These are phyloP conservation scores for Coracopsis vasa DNA, from an alignment of 2,113 vertebrate species.

Conservation along the genomic window DNA sequence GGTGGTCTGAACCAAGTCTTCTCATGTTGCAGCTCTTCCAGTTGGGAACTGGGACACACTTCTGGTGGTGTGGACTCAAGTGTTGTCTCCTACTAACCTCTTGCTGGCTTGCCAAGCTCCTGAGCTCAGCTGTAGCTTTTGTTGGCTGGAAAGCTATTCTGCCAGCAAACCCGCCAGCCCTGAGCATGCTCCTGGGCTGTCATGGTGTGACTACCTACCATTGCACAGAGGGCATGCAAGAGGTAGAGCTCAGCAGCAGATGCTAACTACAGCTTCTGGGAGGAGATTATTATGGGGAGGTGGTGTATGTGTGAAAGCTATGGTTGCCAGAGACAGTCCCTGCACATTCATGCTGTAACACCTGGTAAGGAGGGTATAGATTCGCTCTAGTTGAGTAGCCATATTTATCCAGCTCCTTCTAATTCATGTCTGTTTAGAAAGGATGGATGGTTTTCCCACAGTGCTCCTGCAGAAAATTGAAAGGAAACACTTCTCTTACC, in stretches of 20 bases:
- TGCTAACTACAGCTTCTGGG: not conserved
- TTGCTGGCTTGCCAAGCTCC: accelerated
- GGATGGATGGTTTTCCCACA: not conserved
- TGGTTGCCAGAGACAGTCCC: not conserved
- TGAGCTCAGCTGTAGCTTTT: not conserved
- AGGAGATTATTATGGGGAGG: accelerated
- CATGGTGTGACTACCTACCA: not conserved
- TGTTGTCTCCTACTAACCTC: not conserved
- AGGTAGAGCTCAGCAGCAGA: not conserved
- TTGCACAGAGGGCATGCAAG: accelerated
- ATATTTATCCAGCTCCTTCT: not conserved
- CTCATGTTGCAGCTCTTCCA: not conserved
- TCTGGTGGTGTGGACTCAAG: not conserved
- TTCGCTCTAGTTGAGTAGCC: not conserved
- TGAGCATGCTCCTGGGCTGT: accelerated
- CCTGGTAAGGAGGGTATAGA: too few species aligned
- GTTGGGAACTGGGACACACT: not conserved
- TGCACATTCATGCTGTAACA: not conserved
- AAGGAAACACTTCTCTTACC: not conserved
- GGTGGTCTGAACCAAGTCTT: not conserved
- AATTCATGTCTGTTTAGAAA: not conserved
- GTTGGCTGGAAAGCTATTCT: not conserved
- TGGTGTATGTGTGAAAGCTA: not conserved
- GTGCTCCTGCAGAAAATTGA: not conserved
- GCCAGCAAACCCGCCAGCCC: not conserved